Percentiles rank a stretch among this genome's conserved stretches.
Conservation (phyloP, 92 coral and sea anemone species). For the Anthopleura xanthogrammica region DNA sequence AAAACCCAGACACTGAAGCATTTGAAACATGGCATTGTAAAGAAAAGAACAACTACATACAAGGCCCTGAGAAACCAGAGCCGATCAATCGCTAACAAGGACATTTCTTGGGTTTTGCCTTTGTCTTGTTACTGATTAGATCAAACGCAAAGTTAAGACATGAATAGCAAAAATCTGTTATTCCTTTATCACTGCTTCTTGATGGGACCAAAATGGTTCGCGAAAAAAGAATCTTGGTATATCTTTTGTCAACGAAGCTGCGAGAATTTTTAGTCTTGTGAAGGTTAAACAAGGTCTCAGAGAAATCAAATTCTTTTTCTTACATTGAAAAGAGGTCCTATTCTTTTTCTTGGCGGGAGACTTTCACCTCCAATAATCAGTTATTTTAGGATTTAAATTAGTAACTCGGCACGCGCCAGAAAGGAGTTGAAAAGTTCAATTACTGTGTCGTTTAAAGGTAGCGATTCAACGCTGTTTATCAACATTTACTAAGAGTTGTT, state of each 20-base stretch:
- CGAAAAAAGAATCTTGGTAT: neutral
- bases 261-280: neutral
- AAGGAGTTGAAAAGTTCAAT: conserved; percentile 28
- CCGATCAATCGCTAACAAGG: conserved; percentile 13
- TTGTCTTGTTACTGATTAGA: conserved; percentile 26
- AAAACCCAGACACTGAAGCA: neutral
- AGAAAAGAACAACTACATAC: neutral
- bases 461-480: conserved; percentile 30
- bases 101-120: conserved; percentile 19
- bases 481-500: conserved; percentile 18
- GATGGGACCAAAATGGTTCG: conserved; percentile 6
- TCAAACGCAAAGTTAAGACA: conserved; percentile 29
- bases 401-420: conserved; percentile 35
- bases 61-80: conserved; percentile 10
- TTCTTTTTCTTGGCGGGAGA: conserved; percentile 34
- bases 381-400: conserved; percentile 27
- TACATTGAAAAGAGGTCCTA: neutral
- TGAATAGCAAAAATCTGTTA: conserved; percentile 19
- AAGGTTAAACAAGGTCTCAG: conserved; percentile 8
- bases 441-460: conserved; percentile 20
- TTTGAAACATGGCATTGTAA: conserved; percentile 1
- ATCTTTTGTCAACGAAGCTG: conserved; percentile 23
- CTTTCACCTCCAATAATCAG: conserved; percentile 12
- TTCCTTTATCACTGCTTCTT: conserved; percentile 22
- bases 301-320: conserved; percentile 8